These are phyloP conservation scores for Etheostoma nigrum DNA, from an alignment of 2,797 vertebrate genomes.

Conservation along the genomic window DNA sequence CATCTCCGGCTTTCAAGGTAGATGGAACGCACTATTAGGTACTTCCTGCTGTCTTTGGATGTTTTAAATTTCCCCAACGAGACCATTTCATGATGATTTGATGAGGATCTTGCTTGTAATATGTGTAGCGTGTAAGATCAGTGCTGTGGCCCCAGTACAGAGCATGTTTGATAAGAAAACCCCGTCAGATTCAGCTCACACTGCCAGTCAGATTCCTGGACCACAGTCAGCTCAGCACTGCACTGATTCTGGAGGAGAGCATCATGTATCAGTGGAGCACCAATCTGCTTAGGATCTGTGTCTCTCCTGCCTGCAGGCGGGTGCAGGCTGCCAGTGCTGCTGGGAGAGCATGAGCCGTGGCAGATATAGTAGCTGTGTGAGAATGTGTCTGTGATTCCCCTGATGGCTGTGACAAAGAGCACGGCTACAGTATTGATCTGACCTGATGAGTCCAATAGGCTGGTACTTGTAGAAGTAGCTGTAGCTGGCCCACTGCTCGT, in stretches of 20 bases:
- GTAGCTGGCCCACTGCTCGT: conserved; percentile 96
- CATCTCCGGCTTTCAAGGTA: too few relatives aligned
- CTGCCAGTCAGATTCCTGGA: neutral
- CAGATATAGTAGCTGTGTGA: neutral
- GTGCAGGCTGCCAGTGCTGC: neutral
- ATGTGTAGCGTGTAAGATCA: neutral
- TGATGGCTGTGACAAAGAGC: neutral
- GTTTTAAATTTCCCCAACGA: neutral
- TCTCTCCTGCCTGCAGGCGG: neutral
- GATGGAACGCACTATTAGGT: too few relatives aligned
- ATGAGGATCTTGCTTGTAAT: neutral
- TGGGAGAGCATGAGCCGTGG: neutral
- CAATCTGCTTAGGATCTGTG: neutral
- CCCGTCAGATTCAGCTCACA: neutral
- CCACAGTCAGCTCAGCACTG: neutral
- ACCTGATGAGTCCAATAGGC: conserved; percentile 96
- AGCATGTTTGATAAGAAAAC: neutral
- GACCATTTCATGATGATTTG: neutral
- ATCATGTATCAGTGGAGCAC: neutral
- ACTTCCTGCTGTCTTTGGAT: neutral
- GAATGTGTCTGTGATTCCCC: conserved; percentile 6
- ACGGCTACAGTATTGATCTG: conserved; percentile 47
- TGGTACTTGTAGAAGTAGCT: conserved; percentile 98
- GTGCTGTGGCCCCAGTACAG: neutral
- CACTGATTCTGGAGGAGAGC: neutral